Evolutionary conservation across 2,888 invertebrate genomes (phyloP).

Genomic region (Morpho deidamia): DNA sequence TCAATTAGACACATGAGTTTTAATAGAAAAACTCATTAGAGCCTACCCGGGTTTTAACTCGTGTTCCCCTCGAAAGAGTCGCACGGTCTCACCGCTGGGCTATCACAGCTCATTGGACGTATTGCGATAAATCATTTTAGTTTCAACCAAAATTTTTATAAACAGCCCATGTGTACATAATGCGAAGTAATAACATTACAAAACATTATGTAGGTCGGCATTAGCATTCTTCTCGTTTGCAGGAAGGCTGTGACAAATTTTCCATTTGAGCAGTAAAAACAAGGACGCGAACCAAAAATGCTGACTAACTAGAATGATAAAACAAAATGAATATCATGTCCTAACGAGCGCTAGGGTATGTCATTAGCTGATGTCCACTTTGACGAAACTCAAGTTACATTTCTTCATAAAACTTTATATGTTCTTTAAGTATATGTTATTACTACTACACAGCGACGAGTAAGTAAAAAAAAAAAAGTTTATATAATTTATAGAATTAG

Average conservation of each 20-base stretch:
- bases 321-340: slow-evolving; percentile 56
- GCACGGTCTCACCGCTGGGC: too few species aligned
- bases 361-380: slow-evolving; percentile 63
- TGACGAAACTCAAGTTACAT: slow-evolving; percentile 55
- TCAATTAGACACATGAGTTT: too few species aligned
- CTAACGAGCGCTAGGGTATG: slow-evolving; percentile 64
- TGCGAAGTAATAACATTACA: neutral
- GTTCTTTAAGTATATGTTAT: neutral
- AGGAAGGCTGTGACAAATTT: slow-evolving; percentile 8
- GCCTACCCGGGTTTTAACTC: too few species aligned
- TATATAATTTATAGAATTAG: too few species aligned
- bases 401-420: slow-evolving; percentile 2
- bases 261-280: slow-evolving; percentile 30
- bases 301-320: slow-evolving; percentile 64
- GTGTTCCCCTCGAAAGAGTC: too few species aligned
- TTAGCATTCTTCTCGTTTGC: slow-evolving; percentile 11
- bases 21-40: too few species aligned
- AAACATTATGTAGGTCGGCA: slow-evolving; percentile 8
- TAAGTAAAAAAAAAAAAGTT: too few species aligned
- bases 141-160: neutral
- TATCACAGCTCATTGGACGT: too few species aligned
- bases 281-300: slow-evolving; percentile 41
- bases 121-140: too few species aligned
- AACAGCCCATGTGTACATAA: neutral
- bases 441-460: too few species aligned